Evolutionary conservation across 1,140 invertebrate species (phyloP).

Genomic region (Drosophila funebris): DNA sequence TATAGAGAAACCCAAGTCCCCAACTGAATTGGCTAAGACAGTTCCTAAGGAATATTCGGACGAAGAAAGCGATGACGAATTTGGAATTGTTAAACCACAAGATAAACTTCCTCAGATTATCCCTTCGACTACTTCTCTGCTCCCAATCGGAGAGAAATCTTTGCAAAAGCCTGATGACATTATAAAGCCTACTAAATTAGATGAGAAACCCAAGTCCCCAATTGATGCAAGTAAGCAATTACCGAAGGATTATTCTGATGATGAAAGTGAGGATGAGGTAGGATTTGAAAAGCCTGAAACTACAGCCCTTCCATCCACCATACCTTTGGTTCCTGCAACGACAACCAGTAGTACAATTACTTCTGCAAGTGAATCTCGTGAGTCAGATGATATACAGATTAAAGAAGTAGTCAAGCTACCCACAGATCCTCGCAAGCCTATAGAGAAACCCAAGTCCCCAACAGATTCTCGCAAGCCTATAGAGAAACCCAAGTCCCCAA

Average conservation of each 20-base stretch:
- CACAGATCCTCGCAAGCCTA: not conserved
- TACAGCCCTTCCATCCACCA: too few species aligned
- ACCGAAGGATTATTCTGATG: slow-evolving; percentile 9
- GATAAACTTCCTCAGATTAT: not conserved
- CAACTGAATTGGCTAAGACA: not conserved
- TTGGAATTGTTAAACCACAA: not conserved
- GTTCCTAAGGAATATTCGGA: slow-evolving; percentile 22
- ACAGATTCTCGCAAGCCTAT: not conserved
- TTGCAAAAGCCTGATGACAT: slow-evolving; percentile 1
- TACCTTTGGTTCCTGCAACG: not conserved
- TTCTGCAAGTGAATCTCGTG: not conserved
- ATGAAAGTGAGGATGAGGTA: slow-evolving; percentile 17
- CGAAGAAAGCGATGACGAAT: slow-evolving; percentile 19
- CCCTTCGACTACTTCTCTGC: not conserved
- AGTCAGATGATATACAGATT: slow-evolving; percentile 1
- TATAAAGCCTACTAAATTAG: slow-evolving; percentile 1
- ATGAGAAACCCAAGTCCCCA: slow-evolving; percentile 14
- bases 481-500: slow-evolving; percentile 29
- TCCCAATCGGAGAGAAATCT: slow-evolving; percentile 1
- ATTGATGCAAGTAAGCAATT: not conserved
- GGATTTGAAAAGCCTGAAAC: not conserved
- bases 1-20: slow-evolving; percentile 17
- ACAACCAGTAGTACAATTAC: not conserved
- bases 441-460: not conserved
- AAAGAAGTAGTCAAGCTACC: not conserved